Evolutionary conservation across 2,113 vertebrate genomes (phyloP).

Genomic region (Leptobrachium ailaonicum): DNA sequence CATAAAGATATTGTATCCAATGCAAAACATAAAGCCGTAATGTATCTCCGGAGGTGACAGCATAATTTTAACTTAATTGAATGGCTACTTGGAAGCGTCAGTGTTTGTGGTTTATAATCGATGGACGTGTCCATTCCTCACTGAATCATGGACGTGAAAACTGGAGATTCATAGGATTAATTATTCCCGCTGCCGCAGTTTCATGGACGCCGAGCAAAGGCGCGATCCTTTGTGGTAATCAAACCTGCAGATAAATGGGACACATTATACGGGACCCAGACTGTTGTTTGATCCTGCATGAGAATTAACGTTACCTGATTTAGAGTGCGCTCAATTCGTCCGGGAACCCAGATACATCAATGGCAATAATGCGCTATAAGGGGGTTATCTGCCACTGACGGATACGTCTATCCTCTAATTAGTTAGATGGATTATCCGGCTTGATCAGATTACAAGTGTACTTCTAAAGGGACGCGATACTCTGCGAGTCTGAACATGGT

Average conservation of each 20-base stretch:
- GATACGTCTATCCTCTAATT: no score
- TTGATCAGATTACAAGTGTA: no score
- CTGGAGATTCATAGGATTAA: slow-evolving; percentile 54
- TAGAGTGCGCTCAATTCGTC: no score
- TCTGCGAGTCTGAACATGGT: no score
- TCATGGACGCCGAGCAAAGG: slow-evolving; percentile 36
- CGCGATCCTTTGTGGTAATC: slow-evolving; percentile 13
- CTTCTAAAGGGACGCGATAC: no score
- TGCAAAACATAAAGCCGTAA: neutral
- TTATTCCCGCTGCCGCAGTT: slow-evolving; percentile 22
- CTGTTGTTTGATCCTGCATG: neutral
- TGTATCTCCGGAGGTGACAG: slow-evolving; percentile 21
- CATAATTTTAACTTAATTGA: slow-evolving; percentile 53
- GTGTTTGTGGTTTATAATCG: slow-evolving; percentile 55
- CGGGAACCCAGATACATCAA: no score
- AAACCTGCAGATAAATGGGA: neutral
- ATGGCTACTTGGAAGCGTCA: slow-evolving; percentile 45
- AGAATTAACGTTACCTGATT: neutral
- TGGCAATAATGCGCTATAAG: no score
- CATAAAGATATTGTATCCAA: no score
- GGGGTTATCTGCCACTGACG: no score
- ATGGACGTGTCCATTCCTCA: slow-evolving; percentile 51
- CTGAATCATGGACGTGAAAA: slow-evolving; percentile 45
- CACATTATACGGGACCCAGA: neutral
- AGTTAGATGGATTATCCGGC: no score